These are phyloP conservation scores for Athripsodes cinereus DNA, from an alignment of 2,888 invertebrate species.

Conservation along the genomic window DNA sequence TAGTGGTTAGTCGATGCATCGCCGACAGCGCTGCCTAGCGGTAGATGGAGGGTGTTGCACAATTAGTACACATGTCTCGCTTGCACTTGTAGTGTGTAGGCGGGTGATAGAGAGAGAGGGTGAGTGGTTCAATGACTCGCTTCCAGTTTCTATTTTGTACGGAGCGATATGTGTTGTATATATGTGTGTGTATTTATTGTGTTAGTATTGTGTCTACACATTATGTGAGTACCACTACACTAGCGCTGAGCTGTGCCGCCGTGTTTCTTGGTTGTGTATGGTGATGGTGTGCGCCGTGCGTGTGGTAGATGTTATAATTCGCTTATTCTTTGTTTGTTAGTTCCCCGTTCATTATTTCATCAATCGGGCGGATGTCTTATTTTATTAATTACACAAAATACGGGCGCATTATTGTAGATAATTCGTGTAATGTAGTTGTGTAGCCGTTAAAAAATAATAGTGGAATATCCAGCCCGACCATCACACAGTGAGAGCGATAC, in stretches of 20 bases:
- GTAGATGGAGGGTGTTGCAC: slow-evolving; percentile 6
- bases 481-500: background rate
- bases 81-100: slow-evolving; percentile 38
- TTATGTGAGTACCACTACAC: too few relatives aligned
- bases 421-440: background rate
- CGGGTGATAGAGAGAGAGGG: slow-evolving; percentile 32
- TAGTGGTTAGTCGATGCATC: slow-evolving; percentile 16
- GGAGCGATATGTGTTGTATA: background rate
- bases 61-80: slow-evolving; percentile 34
- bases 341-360: slow-evolving; percentile 35
- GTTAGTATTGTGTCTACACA: background rate
- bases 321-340: slow-evolving; percentile 52
- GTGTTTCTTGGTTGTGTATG: slow-evolving; percentile 6
- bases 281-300: slow-evolving; percentile 26
- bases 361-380: slow-evolving; percentile 40
- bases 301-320: slow-evolving; percentile 22
- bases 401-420: background rate
- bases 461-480: background rate
- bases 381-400: background rate
- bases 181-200: background rate
- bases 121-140: slow-evolving; percentile 52
- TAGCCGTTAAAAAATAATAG: background rate
- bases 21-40: slow-evolving; percentile 12
- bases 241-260: background rate
- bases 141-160: slow-evolving; percentile 51